phyloP scores from a whole-genome alignment of 2,113 vertebrate species.

The Phyllostomus hastatus region DNA sequence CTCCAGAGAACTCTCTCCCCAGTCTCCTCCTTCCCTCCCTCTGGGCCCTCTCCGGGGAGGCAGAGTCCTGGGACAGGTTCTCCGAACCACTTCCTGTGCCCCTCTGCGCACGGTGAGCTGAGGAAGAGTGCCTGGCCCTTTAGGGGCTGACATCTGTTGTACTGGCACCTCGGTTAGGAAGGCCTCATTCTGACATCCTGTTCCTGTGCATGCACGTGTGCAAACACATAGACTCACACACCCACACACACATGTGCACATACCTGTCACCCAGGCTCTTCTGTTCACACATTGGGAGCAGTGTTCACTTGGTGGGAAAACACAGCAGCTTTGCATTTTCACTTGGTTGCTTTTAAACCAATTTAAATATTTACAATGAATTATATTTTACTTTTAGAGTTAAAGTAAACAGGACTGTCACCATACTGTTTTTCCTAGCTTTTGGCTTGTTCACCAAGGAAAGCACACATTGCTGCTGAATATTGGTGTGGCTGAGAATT shows the following conservation, averaged over 20 bases:
- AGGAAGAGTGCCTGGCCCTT: background rate
- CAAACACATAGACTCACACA: accelerated
- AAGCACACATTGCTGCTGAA: background rate
- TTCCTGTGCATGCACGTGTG: accelerated
- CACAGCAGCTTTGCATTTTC: background rate
- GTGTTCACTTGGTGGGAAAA: background rate
- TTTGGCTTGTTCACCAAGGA: background rate
- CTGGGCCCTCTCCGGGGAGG: background rate
- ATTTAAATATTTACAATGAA: background rate
- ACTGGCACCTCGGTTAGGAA: background rate
- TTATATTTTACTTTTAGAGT: background rate
- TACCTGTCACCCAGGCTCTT: background rate
- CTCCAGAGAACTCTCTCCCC: background rate
- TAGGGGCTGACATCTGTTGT: accelerated
- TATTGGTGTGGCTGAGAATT: background rate
- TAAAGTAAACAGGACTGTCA: background rate
- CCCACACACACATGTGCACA: accelerated
- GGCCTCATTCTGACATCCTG: background rate
- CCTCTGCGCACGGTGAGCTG: background rate
- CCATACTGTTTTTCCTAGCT: background rate
- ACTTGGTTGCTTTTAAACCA: background rate
- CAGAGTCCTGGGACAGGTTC: background rate
- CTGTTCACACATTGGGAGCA: background rate
- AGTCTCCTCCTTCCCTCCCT: background rate
- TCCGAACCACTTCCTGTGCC: background rate